Evolutionary conservation across 2,888 invertebrate genomes (phyloP).

Genomic region (Hemithea aestivaria): DNA sequence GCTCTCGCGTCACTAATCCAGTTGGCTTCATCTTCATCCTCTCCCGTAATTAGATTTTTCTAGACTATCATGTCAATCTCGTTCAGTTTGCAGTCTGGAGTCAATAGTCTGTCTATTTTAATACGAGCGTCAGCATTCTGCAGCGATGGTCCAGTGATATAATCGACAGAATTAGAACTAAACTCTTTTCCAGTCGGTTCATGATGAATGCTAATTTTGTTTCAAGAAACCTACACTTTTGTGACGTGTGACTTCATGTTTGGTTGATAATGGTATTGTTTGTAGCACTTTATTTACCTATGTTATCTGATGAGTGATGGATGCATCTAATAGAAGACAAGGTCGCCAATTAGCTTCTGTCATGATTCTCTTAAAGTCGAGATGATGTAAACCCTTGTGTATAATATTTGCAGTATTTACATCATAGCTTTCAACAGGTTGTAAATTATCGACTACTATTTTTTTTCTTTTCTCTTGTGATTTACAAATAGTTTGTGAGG

Average conservation of each 20-base stretch:
- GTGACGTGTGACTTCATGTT: conserved; percentile 16
- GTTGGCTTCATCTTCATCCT: conserved; percentile 1
- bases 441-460: conserved; percentile 9
- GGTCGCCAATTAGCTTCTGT: conserved; percentile 15
- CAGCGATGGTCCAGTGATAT: conserved; percentile 40
- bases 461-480: conserved; percentile 6
- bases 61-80: conserved; percentile 34
- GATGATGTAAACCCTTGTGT: conserved; percentile 10
- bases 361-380: conserved; percentile 9
- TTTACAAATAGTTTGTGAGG: conserved; percentile 10
- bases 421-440: conserved; percentile 14
- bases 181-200: conserved; percentile 30
- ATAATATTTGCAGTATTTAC: conserved; percentile 15
- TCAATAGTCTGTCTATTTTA: conserved; percentile 38
- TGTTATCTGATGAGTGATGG: conserved; percentile 8
- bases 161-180: conserved; percentile 51
- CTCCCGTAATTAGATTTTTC: conserved; percentile 25
- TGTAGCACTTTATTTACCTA: conserved; percentile 8
- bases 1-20: conserved; percentile 1
- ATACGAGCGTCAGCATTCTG: conserved; percentile 39
- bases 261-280: conserved; percentile 9
- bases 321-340: conserved; percentile 17
- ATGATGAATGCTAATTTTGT: conserved; percentile 35
- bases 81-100: conserved; percentile 31
- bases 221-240: conserved; percentile 23